Conservation (phyloP, 35 echinoderm and acorn worm genomes). For the Lytechinus pictus region DNA sequence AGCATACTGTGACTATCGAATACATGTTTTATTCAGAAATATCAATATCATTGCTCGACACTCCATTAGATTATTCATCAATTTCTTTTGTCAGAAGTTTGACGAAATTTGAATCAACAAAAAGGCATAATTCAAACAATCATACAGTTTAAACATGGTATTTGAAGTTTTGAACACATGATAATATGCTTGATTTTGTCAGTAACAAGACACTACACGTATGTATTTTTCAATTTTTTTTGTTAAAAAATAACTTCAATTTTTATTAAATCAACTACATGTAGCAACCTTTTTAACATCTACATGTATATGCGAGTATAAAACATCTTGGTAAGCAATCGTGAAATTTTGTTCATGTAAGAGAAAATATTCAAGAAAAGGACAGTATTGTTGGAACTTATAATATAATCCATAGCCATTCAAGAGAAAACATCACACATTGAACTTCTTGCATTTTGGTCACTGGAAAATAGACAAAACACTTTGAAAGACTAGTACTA, state of each 20-base stretch:
- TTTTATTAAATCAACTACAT: background rate
- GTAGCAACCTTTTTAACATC: background rate
- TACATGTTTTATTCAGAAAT: background rate
- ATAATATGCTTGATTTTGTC: background rate
- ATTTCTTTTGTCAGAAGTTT: background rate
- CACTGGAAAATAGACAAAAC: background rate
- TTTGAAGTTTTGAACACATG: background rate
- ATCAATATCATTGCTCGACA: background rate
- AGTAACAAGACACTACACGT: background rate
- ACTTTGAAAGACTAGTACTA: conserved; percentile 12
- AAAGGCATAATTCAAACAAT: background rate
- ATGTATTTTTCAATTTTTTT: too few relatives aligned
- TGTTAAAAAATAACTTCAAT: too few relatives aligned
- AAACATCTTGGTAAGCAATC: background rate
- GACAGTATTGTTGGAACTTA: background rate
- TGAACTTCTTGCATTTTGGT: background rate
- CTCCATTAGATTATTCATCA: background rate
- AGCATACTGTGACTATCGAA: background rate
- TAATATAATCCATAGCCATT: background rate
- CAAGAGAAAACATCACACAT: background rate
- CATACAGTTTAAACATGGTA: background rate
- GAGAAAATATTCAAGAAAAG: background rate
- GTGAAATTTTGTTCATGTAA: background rate
- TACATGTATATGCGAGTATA: background rate
- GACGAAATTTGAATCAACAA: background rate